phyloP scores from a whole-genome alignment of 2,113 vertebrate genomes.

The Sylvia atricapilla region DNA sequence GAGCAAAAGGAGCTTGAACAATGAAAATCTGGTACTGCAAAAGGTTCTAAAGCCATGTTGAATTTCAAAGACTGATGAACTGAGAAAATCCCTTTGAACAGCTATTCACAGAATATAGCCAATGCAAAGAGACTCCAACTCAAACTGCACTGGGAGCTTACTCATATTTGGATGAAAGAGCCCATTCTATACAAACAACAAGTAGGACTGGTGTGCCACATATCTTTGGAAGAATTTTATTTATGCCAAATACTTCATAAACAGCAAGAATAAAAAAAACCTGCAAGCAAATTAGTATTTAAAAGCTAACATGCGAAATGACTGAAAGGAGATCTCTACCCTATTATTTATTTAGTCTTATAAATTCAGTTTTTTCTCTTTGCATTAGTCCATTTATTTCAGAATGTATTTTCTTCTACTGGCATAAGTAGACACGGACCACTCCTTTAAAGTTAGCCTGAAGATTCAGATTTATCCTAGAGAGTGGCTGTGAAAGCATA shows the following conservation, averaged over 20 bases:
- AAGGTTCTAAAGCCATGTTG: background rate
- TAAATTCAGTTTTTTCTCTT: background rate
- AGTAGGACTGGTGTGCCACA: background rate
- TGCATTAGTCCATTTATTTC: background rate
- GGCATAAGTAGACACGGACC: background rate
- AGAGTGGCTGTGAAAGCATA: background rate
- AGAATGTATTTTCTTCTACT: background rate
- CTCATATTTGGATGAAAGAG: background rate
- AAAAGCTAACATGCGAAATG: background rate
- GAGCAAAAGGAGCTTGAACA: background rate
- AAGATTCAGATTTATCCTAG: background rate
- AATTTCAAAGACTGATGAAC: background rate
- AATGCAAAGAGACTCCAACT: background rate
- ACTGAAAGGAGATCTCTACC: background rate
- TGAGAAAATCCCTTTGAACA: background rate
- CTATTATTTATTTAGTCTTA: background rate
- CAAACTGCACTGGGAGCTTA: background rate
- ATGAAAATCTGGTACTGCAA: background rate
- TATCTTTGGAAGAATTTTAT: background rate
- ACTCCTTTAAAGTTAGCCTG: background rate
- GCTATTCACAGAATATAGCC: background rate
- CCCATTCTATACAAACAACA: background rate
- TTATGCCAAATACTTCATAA: background rate
- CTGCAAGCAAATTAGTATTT: background rate
- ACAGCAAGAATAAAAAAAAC: slow-evolving; percentile 9